Evolutionary conservation across 2,888 invertebrate genomes (phyloP), one percentile per base, ranked within the genome.

Genomic region (Leucophora obtusa): DNA sequence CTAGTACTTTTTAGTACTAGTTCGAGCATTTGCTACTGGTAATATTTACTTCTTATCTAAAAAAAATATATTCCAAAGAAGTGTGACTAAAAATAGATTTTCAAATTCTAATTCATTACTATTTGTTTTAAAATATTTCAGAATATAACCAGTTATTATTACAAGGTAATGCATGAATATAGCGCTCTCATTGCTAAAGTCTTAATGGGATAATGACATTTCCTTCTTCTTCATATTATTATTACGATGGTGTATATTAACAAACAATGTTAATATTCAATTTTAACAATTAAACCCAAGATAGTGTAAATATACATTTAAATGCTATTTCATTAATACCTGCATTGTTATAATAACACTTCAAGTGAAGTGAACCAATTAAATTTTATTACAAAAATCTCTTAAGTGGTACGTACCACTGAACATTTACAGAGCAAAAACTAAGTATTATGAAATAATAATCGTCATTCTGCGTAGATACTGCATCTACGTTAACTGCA

Each of bases 331-430:
- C 2, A 7, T 8, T 54, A 15, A n/a, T 15, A 33, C 33, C 56
- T 33, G 56, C 51, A 69, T 17, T 60, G 33, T 65, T 17, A 59
- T 69, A 81, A 70, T 65, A 73, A 77, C 72, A 71, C 69, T 77
- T 73, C 15, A 35, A 3, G 11, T 38, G 8, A 56, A 77, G 66
- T 65, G 66, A 81, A 66, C 76, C 70, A 74, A 77, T 81, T 74
- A 73, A 77, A 77, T 81, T 73, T 81, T 81, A 81, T 81, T 77
- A 60, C 33, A 56, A 66, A 47, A 77, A 77, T 62, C 73, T 58
- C 77, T 70, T 74, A 21, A 81, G 60, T 63, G 65, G n/a, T 38
- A 70, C 59, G n/a, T n/a, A n/a, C n/a, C n/a, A n/a, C 59, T 65
- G 70, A 74, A 63, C 63, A 76, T 53, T 59, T 54, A 14, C 15